Percentiles rank a stretch among this genome's conserved stretches.
These are phyloP conservation scores for Bolinopsis microptera DNA, from an alignment of 37 sponge, comb jelly and placozoan species.

Conservation along the genomic window DNA sequence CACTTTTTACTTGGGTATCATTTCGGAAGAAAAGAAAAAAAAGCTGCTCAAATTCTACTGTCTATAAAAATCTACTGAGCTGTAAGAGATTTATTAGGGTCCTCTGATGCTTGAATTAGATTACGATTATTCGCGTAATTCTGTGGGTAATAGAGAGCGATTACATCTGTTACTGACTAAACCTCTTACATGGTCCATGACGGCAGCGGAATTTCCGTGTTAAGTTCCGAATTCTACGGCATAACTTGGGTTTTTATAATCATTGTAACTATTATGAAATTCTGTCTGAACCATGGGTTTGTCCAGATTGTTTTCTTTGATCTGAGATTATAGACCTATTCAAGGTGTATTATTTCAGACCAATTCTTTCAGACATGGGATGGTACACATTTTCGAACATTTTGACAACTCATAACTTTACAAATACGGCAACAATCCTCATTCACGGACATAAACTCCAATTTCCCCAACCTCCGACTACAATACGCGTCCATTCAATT, in stretches of 20 bases:
- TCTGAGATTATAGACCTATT: not conserved
- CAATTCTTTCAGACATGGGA: not conserved
- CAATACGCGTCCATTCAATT: too few species aligned
- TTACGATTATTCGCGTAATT: not conserved
- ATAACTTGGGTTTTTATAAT: not conserved
- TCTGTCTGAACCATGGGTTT: not conserved
- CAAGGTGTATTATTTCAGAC: not conserved
- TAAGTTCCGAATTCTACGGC: not conserved
- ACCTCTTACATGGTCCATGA: not conserved
- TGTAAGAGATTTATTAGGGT: not conserved
- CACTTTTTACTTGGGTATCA: not conserved
- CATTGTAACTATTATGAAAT: not conserved
- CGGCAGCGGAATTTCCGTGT: not conserved
- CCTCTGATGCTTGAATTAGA: not conserved
- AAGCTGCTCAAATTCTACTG: not conserved
- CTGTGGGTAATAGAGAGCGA: not conserved
- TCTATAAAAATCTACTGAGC: not conserved
- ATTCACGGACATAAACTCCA: too few species aligned
- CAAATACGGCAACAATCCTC: too few species aligned
- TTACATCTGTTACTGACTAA: not conserved
- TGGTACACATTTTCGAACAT: not conserved
- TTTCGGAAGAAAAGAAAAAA: not conserved
- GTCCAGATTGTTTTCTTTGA: not conserved
- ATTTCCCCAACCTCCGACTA: too few species aligned
- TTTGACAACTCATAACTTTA: not conserved